Base-by-base conservation (phyloP, 2,888 invertebrate species). In the Leptinotarsa rubiginosa region DNA sequence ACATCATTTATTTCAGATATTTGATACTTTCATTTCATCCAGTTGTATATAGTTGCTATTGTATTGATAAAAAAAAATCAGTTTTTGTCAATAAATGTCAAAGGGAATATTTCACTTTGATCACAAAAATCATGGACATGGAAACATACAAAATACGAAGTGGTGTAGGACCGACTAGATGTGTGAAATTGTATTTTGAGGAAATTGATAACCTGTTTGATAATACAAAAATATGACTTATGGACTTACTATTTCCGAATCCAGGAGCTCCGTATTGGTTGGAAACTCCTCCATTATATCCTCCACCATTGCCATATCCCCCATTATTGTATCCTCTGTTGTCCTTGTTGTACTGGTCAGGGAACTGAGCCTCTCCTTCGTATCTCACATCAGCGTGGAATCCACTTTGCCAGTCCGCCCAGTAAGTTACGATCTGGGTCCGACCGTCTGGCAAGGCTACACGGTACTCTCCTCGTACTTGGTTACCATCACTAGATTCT, bases 361-460 rank as follows among this genome's bases (percentile, higher is more conserved):
- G 92, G 82, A 92, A 93, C 25, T 88, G 89, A 0, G 93, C 93
- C 76, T 92, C 90, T 0, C 94, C 94, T 84, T 94, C 93, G 85
- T 94, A 88, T 77, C 91, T 89, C 12, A 94, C 94, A 79, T 94
- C 93, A 10, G 95, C 95, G 85, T 94, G 94, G 89, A 93, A 95
- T 0, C 95, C 95, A 0, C 92, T 93, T 84, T 92, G 90, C 94
- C 94, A 94, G 83, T 94, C 94, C 0, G 94, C 95, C 81, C 93
- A 93, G 87, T 94, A 95, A 0, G 92, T 92, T 69, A 94, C 94
- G 79, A 91, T 91, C 86, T 92, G 92, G 20, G 89, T 89, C 69
- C 92, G 88, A 50, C 92, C 92, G 82, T 92, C 92, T 84, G 92
- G 88, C 75, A 92, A 87, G 59, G 90, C 89, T 1, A 91, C 91